These are phyloP conservation scores for Calameuta pallipes DNA, from an alignment of 2,888 invertebrate genomes.

Conservation along the genomic window DNA sequence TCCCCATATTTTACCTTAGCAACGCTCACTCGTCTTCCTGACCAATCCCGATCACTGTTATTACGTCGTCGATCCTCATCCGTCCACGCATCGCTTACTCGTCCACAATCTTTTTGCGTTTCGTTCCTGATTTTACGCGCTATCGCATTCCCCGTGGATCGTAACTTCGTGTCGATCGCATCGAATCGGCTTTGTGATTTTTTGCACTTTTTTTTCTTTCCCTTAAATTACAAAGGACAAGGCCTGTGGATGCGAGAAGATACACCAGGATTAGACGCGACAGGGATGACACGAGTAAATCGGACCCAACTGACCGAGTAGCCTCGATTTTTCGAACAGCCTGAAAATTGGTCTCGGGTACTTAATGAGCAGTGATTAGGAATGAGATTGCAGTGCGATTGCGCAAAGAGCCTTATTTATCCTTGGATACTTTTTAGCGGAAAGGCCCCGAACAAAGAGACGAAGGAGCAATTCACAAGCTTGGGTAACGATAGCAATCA, in stretches of 20 bases:
- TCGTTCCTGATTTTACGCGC: constrained; percentile 43
- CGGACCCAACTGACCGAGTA: background rate
- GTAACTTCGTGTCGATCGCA: background rate
- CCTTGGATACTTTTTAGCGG: background rate
- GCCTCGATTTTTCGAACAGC: background rate
- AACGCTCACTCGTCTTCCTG: constrained; percentile 25
- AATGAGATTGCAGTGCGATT: background rate
- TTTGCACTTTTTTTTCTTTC: background rate
- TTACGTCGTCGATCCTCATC: constrained; percentile 51
- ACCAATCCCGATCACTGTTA: constrained; percentile 52
- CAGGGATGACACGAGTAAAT: background rate
- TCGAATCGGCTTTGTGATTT: background rate
- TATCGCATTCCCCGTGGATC: constrained; percentile 26
- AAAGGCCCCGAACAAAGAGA: background rate
- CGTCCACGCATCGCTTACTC: constrained; percentile 48
- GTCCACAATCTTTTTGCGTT: constrained; percentile 24
- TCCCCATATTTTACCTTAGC: constrained; percentile 40
- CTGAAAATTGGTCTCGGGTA: background rate
- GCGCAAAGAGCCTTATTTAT: background rate
- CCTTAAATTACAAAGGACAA: background rate
- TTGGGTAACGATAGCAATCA: background rate
- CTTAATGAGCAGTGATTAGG: background rate
- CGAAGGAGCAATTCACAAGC: background rate
- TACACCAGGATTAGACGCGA: background rate
- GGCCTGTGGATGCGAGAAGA: background rate